Percentiles rank a stretch among this genome's conserved stretches.
Conservation (phyloP, 2,797 vertebrate species). For the Catharus ustulatus region DNA sequence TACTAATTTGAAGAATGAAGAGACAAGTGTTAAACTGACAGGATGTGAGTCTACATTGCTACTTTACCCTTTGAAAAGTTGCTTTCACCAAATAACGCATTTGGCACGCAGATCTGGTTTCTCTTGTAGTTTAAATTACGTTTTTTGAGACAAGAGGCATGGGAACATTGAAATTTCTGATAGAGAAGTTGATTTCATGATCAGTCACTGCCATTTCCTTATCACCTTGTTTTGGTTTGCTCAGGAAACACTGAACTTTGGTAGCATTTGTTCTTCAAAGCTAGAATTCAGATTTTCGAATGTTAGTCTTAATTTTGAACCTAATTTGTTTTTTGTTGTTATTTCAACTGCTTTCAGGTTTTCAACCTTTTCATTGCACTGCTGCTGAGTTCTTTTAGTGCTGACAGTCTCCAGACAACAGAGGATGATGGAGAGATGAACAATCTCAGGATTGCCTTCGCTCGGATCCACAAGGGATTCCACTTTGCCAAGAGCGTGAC, state of each 20-base stretch:
- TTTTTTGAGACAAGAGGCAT: background rate
- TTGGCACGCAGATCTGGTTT: background rate
- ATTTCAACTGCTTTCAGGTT: slow-evolving; percentile 77
- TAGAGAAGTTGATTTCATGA: background rate
- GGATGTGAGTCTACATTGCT: background rate
- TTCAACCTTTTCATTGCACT: slow-evolving; percentile 96
- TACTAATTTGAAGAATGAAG: background rate
- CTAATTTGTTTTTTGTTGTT: background rate
- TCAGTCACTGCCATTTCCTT: background rate
- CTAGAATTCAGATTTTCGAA: background rate
- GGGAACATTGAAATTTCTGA: background rate
- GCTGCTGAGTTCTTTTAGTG: slow-evolving; percentile 93
- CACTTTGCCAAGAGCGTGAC: slow-evolving; percentile 58
- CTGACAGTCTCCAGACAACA: slow-evolving; percentile 85
- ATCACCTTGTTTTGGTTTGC: background rate
- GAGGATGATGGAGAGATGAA: slow-evolving; percentile 95
- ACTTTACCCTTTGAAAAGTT: background rate
- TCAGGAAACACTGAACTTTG: background rate
- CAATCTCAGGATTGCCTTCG: slow-evolving; percentile 90
- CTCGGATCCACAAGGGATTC: slow-evolving; percentile 82
- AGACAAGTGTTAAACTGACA: background rate
- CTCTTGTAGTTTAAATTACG: background rate
- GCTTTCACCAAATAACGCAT: background rate
- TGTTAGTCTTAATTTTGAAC: background rate
- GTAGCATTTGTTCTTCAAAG: background rate